Conservation (phyloP, 2,797 vertebrate genomes). For the Acanthiza pusilla region DNA sequence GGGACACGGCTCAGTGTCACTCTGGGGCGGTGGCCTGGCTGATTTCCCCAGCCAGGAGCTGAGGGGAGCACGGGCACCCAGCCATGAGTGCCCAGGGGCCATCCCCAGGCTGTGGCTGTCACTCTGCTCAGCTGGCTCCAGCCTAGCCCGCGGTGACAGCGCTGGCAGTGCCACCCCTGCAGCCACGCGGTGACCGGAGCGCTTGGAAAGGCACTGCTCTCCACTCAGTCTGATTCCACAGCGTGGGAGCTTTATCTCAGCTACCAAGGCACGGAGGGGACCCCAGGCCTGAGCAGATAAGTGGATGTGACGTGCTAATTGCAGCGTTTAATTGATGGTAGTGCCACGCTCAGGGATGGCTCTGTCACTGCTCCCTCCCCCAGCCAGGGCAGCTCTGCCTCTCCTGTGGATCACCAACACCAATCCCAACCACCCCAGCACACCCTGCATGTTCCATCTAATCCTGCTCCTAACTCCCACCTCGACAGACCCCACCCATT, state of each 20-base stretch:
- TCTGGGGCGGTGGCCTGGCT: accelerated
- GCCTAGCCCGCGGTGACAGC: accelerated
- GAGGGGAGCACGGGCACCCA: background rate
- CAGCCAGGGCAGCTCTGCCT: background rate
- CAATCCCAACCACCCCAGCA: background rate
- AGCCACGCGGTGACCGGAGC: accelerated
- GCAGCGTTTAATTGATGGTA: background rate
- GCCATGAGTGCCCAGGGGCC: background rate
- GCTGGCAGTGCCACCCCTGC: background rate
- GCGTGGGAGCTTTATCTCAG: background rate
- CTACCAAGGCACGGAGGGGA: background rate
- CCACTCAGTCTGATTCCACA: background rate
- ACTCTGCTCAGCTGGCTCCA: background rate
- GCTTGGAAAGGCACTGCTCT: background rate
- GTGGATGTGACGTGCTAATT: background rate
- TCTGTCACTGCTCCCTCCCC: background rate
- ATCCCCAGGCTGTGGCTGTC: background rate
- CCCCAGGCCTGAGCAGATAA: background rate
- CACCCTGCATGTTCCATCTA: too few species aligned
- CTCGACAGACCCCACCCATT: accelerated
- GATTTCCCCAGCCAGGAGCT: background rate
- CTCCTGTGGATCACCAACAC: background rate
- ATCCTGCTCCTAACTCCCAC: background rate
- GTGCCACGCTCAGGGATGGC: background rate
- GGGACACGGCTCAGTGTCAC: background rate